A percentile compares a stretch with the other conserved stretches of the same genome.
Conservation (phyloP, 2,113 vertebrate species). For the Motacilla alba region DNA sequence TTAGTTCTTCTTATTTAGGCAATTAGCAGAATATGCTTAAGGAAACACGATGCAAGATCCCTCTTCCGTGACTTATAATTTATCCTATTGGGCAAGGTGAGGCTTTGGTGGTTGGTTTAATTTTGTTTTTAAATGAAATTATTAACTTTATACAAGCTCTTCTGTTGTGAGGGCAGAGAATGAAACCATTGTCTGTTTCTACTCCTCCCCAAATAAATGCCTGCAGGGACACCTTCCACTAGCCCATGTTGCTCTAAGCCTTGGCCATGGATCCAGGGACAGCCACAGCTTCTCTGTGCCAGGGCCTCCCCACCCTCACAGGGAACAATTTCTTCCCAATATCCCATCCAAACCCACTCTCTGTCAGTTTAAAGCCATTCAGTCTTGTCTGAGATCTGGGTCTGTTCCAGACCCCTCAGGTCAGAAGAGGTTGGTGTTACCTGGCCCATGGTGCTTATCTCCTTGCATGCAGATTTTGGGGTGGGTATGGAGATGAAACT, state of each 20-base stretch:
- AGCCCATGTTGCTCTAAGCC: background rate
- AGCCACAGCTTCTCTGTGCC: background rate
- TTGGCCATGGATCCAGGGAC: background rate
- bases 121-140: background rate
- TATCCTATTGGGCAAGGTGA: background rate
- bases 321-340: background rate
- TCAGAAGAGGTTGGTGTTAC: too few relatives aligned
- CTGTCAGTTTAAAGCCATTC: background rate
- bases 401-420: background rate
- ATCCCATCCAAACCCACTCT: too few relatives aligned
- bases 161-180: background rate
- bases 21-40: background rate
- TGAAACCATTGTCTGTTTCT: background rate
- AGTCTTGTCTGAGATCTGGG: background rate
- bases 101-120: background rate
- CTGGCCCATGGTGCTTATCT: background rate
- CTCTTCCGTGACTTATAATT: background rate
- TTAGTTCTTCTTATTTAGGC: slow-evolving; percentile 2
- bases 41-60: background rate
- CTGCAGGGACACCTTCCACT: background rate
- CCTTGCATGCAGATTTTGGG: background rate
- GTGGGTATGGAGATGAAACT: background rate
- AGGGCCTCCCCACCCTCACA: accelerated
- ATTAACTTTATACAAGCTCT: background rate
- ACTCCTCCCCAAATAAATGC: background rate